A percentile compares a stretch with the other conserved stretches of the same genome.
Evolutionary conservation across 2,888 invertebrate species (phyloP).

Genomic region (Drymonia ruficornis): DNA sequence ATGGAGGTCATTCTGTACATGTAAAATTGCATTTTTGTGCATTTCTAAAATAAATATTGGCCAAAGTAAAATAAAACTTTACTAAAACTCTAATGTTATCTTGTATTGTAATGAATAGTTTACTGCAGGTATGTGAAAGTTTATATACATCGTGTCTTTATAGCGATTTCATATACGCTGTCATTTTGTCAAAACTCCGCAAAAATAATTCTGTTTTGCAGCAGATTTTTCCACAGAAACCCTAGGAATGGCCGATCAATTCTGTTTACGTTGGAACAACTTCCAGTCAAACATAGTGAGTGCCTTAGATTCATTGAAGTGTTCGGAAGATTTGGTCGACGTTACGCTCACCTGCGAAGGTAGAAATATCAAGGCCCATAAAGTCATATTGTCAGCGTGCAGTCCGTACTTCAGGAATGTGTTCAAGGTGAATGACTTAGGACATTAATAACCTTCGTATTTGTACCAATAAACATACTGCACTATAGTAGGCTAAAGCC

Average conservation of each 20-base stretch:
- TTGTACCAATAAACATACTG: constrained; percentile 52
- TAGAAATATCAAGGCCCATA: constrained; percentile 89
- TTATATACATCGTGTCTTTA: constrained; percentile 13
- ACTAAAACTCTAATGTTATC: constrained; percentile 46
- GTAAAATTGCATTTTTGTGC: constrained; percentile 77
- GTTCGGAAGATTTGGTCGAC: constrained; percentile 89
- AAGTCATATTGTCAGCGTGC: constrained; percentile 90
- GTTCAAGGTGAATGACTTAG: constrained; percentile 87
- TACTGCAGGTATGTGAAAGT: constrained; percentile 46
- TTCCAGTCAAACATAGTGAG: constrained; percentile 89
- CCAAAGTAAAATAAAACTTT: constrained; percentile 35
- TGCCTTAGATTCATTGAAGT: constrained; percentile 88
- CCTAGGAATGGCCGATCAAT: constrained; percentile 86
- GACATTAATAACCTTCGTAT: constrained; percentile 78
- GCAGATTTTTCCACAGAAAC: constrained; percentile 57
- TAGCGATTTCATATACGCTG: constrained; percentile 33
- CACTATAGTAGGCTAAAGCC: neutral
- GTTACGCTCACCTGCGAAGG: constrained; percentile 90
- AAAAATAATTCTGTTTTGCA: constrained; percentile 55
- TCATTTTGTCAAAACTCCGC: constrained; percentile 52
- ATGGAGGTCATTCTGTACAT: constrained; percentile 70
- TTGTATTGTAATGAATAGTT: constrained; percentile 51
- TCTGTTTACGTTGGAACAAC: constrained; percentile 91
- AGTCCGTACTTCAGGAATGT: constrained; percentile 90
- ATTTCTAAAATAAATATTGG: constrained; percentile 48